Percentiles rank a stretch among this genome's conserved stretches.
Evolutionary conservation across 2,888 invertebrate species (phyloP).

Genomic region (Eristalis arbustorum): DNA sequence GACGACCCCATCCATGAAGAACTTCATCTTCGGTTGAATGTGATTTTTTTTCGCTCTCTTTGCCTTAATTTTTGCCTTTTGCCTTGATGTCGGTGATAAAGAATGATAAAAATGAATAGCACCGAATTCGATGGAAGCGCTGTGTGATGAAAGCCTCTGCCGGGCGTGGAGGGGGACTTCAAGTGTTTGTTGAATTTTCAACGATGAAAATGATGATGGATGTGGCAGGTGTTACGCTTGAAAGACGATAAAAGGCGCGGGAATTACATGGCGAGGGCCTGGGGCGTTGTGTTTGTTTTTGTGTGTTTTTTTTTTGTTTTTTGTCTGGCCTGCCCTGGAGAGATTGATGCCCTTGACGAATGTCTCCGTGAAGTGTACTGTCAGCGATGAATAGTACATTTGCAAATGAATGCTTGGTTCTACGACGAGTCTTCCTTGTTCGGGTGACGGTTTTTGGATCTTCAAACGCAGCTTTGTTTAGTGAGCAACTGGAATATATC

Average conservation of each 20-base stretch:
- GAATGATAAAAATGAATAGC: background rate
- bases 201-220: background rate
- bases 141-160: background rate
- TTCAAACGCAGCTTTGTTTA: too few relatives aligned
- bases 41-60: background rate
- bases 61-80: background rate
- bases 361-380: too few relatives aligned
- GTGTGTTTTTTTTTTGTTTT: too few relatives aligned
- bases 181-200: background rate
- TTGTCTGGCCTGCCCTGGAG: too few relatives aligned
- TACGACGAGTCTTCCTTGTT: too few relatives aligned
- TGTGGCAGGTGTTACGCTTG: background rate
- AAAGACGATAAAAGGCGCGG: background rate
- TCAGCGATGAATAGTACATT: too few relatives aligned
- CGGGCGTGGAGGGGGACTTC: background rate
- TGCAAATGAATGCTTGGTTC: too few relatives aligned
- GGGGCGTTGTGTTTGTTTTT: too few relatives aligned
- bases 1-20: slow-evolving; percentile 3
- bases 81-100: slow-evolving; percentile 1
- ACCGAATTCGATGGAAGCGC: background rate
- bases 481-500: too few relatives aligned
- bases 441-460: too few relatives aligned
- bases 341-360: too few relatives aligned
- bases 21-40: slow-evolving; percentile 5
- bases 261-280: background rate